phyloP scores from a whole-genome alignment of 2,113 vertebrate species.

The Phoenicopterus ruber region DNA sequence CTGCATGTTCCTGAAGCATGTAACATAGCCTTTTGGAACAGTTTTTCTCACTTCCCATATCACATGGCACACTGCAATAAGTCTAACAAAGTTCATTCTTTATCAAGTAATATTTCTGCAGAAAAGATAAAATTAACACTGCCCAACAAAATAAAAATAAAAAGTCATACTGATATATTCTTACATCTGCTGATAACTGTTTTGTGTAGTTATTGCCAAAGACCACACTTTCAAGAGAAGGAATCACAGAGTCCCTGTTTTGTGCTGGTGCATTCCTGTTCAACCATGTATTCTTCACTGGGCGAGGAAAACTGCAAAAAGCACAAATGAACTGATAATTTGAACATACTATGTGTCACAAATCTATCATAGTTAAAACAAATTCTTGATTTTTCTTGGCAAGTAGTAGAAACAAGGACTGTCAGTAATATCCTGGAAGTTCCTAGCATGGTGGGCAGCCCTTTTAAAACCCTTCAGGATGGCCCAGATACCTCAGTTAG shows the following conservation, averaged over 20 bases:
- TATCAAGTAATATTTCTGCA: background rate
- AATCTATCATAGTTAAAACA: background rate
- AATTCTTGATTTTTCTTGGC: background rate
- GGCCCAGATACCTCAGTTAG: background rate
- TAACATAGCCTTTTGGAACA: background rate
- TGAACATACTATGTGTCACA: background rate
- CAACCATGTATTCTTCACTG: slow-evolving; percentile 93
- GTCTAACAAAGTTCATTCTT: background rate
- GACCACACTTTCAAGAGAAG: slow-evolving; percentile 92
- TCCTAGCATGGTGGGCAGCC: background rate
- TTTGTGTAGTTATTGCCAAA: slow-evolving; percentile 93
- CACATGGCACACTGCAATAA: background rate
- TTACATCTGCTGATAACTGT: slow-evolving; percentile 94
- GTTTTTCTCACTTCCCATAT: background rate
- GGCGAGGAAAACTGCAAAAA: slow-evolving; percentile 88
- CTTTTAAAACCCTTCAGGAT: background rate
- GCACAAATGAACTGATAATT: background rate
- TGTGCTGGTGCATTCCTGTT: slow-evolving; percentile 95
- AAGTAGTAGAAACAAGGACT: background rate
- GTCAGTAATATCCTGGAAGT: background rate
- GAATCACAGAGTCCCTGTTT: slow-evolving; percentile 91
- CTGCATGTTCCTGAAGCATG: background rate
- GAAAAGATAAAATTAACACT: background rate
- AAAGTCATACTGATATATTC: slow-evolving; percentile 35
- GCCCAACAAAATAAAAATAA: background rate